Conservation (phyloP, 23 tunicate genomes). For the Trididemnum clinides region DNA sequence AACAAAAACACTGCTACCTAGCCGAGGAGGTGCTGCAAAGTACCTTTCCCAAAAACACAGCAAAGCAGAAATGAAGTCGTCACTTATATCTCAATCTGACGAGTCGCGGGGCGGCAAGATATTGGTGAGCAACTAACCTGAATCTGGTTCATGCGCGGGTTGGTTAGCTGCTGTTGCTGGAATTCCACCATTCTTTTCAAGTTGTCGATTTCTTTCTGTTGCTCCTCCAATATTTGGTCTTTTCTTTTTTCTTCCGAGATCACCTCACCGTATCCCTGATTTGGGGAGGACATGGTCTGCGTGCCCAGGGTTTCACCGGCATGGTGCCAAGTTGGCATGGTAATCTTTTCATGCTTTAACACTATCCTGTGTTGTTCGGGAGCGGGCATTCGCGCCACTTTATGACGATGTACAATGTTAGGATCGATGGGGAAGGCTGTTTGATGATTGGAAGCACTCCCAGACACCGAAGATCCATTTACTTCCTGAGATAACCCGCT, state of each 20-base stretch:
- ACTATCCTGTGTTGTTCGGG: slow-evolving; percentile 55
- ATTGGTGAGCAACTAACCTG: no score
- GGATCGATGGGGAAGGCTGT: slow-evolving; percentile 69
- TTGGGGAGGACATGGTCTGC: slow-evolving; percentile 12
- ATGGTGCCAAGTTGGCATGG: slow-evolving; percentile 79
- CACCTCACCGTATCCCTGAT: not conserved
- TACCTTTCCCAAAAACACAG: no score
- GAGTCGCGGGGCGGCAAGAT: no score
- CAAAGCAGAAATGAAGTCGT: no score
- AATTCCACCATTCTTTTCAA: slow-evolving; percentile 78
- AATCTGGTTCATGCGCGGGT: no score
- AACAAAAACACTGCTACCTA: no score
- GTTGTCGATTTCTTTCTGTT: slow-evolving; percentile 87
- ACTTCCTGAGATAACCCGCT: no score
- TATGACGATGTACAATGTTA: slow-evolving; percentile 51
- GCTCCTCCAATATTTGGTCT: slow-evolving; percentile 77
- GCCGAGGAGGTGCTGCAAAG: no score
- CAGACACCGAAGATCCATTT: no score
- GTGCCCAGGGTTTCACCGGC: not conserved
- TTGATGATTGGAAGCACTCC: not conserved
- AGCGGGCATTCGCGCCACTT: slow-evolving; percentile 54
- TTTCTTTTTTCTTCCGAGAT: slow-evolving; percentile 4
- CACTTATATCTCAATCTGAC: no score
- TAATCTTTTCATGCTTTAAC: slow-evolving; percentile 57
- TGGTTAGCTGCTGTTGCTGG: slow-evolving; percentile 61